Conservation (phyloP, 2,888 invertebrate genomes). For the Apodemia mormo region DNA sequence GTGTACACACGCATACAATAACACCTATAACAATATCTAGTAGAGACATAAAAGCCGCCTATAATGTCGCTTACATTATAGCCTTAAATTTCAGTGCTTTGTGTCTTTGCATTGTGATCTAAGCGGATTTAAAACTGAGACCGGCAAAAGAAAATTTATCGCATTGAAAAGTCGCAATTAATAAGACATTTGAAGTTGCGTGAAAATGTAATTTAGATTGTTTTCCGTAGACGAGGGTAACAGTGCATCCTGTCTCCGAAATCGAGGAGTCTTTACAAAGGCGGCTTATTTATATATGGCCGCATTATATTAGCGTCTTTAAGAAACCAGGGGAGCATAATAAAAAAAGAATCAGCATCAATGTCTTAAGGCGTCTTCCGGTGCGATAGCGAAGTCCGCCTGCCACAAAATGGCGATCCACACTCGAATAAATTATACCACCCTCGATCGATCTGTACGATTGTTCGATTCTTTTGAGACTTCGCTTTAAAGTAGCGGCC, state of each 20-base stretch:
- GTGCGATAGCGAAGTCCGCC: constrained; percentile 66
- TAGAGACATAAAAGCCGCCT: no score
- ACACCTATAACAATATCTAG: no score
- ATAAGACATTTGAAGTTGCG: constrained; percentile 82
- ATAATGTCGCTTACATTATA: no score
- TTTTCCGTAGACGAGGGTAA: constrained; percentile 71
- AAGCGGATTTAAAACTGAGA: constrained; percentile 71
- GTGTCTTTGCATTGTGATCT: constrained; percentile 68
- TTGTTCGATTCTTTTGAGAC: constrained; percentile 80
- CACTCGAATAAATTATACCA: constrained; percentile 80
- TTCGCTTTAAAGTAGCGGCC: constrained; percentile 73
- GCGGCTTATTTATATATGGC: constrained; percentile 79
- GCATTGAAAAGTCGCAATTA: constrained; percentile 82
- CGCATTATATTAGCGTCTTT: constrained; percentile 81
- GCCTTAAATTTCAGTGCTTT: constrained; percentile 39
- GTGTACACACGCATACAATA: no score
- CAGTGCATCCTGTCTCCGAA: constrained; percentile 63
- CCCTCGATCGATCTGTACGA: constrained; percentile 73
- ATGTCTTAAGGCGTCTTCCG: constrained; percentile 80
- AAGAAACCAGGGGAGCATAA: constrained; percentile 77
- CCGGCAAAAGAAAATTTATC: constrained; percentile 81
- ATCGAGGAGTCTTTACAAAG: constrained; percentile 66
- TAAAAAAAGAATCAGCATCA: constrained; percentile 82
- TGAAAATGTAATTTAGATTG: constrained; percentile 83
- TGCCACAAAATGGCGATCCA: constrained; percentile 79